Conservation (phyloP, 92 coral and sea anemone genomes). For the Porites lobata region DNA sequence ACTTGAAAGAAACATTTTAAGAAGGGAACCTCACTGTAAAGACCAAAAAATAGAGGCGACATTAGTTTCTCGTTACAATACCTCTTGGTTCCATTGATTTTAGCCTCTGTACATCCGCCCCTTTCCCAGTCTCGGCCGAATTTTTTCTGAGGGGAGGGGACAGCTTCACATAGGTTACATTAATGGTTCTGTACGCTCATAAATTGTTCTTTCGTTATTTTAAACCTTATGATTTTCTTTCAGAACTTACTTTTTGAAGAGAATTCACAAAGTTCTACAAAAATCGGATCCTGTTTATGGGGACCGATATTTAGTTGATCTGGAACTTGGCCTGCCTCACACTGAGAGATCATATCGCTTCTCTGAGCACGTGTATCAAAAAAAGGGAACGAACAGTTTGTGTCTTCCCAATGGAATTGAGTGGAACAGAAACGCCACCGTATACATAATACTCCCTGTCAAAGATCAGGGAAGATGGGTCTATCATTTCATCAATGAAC, state of each 20-base stretch:
- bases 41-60: too few species aligned
- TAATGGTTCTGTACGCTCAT: too few species aligned
- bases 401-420: slow-evolving; percentile 22
- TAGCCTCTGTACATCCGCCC: too few species aligned
- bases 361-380: slow-evolving; percentile 29
- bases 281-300: slow-evolving; percentile 33
- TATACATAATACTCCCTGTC: slow-evolving; percentile 65
- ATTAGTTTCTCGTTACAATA: too few species aligned
- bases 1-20: too few species aligned
- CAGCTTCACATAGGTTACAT: too few species aligned
- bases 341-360: slow-evolving; percentile 9
- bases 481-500: slow-evolving; percentile 60
- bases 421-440: slow-evolving; percentile 59
- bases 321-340: slow-evolving; percentile 12
- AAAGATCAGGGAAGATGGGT: slow-evolving; percentile 71
- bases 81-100: too few species aligned
- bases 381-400: slow-evolving; percentile 24
- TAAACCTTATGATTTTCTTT: too few species aligned
- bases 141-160: too few species aligned
- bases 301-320: slow-evolving; percentile 32
- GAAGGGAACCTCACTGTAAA: too few species aligned
- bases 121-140: too few species aligned
- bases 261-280: slow-evolving; percentile 39
- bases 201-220: too few species aligned
- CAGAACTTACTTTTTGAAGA: neutral